phyloP scores from a whole-genome alignment of 2,888 invertebrate species.

The Drosophila melanosoma region DNA sequence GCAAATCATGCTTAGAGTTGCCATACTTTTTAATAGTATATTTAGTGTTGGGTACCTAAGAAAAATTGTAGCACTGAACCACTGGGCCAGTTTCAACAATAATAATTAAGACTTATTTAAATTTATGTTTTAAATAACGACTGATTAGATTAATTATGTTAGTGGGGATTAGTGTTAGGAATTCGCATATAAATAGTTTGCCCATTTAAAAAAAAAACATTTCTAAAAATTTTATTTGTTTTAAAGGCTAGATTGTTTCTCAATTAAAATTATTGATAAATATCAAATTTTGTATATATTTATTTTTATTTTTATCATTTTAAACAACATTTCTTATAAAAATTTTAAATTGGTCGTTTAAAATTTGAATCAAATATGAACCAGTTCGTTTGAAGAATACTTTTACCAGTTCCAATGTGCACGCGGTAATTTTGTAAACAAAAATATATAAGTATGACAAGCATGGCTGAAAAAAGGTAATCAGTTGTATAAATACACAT shows the following conservation, averaged over 20 bases:
- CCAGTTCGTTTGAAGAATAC: conserved; percentile 14
- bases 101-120: not conserved
- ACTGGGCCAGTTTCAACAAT: not conserved
- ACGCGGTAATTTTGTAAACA: conserved; percentile 66
- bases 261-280: not conserved
- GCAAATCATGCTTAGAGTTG: conserved; percentile 42
- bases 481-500: not conserved
- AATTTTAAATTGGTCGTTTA: not conserved
- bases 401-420: conserved; percentile 21
- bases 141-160: not conserved
- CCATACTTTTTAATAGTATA: conserved; percentile 8
- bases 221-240: not conserved
- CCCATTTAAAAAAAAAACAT: not conserved
- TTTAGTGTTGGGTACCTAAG: conserved; percentile 23
- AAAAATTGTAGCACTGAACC: not conserved
- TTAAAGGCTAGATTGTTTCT: not conserved
- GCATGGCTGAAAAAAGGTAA: conserved; percentile 72
- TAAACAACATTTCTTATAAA: too few relatives aligned
- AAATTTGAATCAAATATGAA: not conserved
- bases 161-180: not conserved
- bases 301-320: too few relatives aligned
- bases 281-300: not conserved
- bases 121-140: not conserved
- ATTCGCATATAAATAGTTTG: too few relatives aligned
- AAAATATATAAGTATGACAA: conserved; percentile 42